Evolutionary conservation across 1,140 invertebrate genomes (phyloP), one percentile per base, ranked within the genome.

Genomic region (Drosophila malerkotliana): DNA sequence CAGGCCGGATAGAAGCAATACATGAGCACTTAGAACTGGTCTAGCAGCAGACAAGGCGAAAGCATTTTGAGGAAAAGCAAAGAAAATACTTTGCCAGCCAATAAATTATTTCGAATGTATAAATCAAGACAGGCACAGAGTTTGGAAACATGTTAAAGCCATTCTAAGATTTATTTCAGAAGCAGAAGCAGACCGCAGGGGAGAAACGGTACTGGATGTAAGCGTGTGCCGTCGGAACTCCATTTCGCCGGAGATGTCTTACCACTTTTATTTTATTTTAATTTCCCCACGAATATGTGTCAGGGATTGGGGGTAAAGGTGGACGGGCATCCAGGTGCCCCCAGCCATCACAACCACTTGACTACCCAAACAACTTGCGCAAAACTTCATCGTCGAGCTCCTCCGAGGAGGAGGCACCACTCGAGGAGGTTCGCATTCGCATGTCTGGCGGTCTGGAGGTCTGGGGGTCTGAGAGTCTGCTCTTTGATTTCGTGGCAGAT

Each of bases 31-130:
- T 63, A 53, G 60, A 56, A 56, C 9, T 28, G 32, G 21, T 62
- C 37, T 53, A 55, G 49, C 54, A 39, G 32, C 52, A 63, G 51
- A 56, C 55, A 52, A n/a, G 37, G 71, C 41, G 47, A 61, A 77
- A 44, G 18, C 75, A 69, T 61, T 69, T 69, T 60, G 48, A 59
- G 30, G 53, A 10, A 53, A 54, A 34, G 26, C 24, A 8, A 26
- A 34, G 32, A 67, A 63, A 37, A 37, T n/a, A 12, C 34, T 63
- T 58, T 61, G 56, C 32, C 21, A 26, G 47, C 61, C 62, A 79
- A 81, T 81, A 81, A 81, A 81, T 81, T 81, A 81, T 81, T 81
- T 79, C 72, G 39, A 66, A 76, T 81, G 76, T 79, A 81, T 79
- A 81, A 81, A 81, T 81, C 76, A 81, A 52, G 56, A 47, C n/a